Conservation (phyloP, 2,797 vertebrate species). For the Chrysocyon brachyurus region DNA sequence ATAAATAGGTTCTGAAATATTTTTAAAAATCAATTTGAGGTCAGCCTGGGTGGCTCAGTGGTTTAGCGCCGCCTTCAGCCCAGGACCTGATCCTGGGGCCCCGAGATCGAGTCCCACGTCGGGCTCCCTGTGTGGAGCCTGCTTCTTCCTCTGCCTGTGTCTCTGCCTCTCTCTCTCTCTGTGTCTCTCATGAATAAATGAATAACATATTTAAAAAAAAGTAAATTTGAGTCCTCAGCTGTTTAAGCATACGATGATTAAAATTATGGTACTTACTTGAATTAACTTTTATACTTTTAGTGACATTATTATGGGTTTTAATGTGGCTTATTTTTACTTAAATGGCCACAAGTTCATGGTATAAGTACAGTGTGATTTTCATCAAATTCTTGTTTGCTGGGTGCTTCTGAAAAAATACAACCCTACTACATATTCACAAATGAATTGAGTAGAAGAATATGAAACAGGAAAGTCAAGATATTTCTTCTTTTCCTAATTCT, state of each 20-base stretch:
- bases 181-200: too few relatives aligned
- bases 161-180: too few relatives aligned
- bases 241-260: background rate
- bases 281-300: background rate
- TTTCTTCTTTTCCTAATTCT: background rate
- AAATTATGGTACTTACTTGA: background rate
- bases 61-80: too few relatives aligned
- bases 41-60: too few relatives aligned
- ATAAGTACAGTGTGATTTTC: background rate
- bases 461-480: background rate
- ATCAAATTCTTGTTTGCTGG: background rate
- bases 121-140: too few relatives aligned
- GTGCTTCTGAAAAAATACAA: constrained; percentile 14
- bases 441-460: background rate
- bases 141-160: too few relatives aligned
- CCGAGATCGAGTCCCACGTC: too few relatives aligned
- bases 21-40: background rate
- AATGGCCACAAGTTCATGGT: background rate
- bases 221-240: background rate
- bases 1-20: background rate
- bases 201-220: background rate
- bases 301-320: background rate
- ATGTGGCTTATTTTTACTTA: background rate
- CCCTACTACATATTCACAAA: background rate
- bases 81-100: too few relatives aligned